Conservation (phyloP, 2,888 invertebrate genomes). For the Ichneumoninae sp. region DNA sequence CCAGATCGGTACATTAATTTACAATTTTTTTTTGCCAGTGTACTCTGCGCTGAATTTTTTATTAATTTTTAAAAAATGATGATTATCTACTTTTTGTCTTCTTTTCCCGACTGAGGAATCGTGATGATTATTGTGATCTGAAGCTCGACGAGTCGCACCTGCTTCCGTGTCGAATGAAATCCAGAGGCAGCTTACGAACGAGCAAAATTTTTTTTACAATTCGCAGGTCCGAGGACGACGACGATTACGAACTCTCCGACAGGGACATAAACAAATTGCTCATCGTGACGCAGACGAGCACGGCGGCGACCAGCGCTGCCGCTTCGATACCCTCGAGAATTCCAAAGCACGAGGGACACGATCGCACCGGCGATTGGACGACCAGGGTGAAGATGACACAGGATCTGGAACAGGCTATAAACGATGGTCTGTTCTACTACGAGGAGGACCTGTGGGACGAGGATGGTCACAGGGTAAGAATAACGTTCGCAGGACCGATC, state of each 20-base stretch:
- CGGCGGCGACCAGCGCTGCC: constrained; percentile 83
- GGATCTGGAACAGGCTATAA: constrained; percentile 97
- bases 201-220: not conserved
- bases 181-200: too few species aligned
- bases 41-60: not conserved
- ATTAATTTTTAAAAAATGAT: constrained; percentile 66
- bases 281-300: constrained; percentile 93
- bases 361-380: constrained; percentile 95
- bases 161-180: too few species aligned
- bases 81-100: constrained; percentile 76
- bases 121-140: constrained; percentile 70
- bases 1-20: too few species aligned
- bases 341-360: constrained; percentile 94
- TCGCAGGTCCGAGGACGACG: constrained; percentile 90
- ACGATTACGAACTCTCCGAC: constrained; percentile 96
- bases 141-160: constrained; percentile 8
- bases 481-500: not conserved
- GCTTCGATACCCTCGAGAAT: constrained; percentile 85
- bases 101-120: constrained; percentile 79
- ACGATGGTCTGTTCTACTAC: constrained; percentile 98
- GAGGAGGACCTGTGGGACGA: constrained; percentile 97
- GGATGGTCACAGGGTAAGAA: constrained; percentile 85
- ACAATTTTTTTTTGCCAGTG: not conserved
- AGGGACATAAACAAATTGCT: constrained; percentile 96
- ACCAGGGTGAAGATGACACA: constrained; percentile 97